Evolutionary conservation across 2,113 vertebrate species (phyloP).

Genomic region (Erythrocebus patas): DNA sequence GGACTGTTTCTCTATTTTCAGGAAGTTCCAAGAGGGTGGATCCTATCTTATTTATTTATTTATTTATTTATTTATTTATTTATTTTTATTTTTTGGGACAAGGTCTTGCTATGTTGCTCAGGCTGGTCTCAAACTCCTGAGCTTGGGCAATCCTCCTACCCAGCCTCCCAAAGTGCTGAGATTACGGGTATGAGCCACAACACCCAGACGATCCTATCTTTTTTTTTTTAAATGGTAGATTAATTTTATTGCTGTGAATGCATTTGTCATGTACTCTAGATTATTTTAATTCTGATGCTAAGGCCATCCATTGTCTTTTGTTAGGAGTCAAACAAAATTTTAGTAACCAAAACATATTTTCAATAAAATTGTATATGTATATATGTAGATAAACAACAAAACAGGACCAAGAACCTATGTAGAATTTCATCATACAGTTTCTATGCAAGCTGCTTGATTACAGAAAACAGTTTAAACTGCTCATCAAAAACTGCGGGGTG

Average conservation of each 20-base stretch:
- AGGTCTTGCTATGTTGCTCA: too few species aligned
- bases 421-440: not conserved
- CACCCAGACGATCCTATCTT: too few species aligned
- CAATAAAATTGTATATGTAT: not conserved
- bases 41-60: not conserved
- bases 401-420: not conserved
- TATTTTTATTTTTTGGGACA: too few species aligned
- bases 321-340: slow-evolving; percentile 70
- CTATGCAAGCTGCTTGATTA: not conserved
- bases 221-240: too few species aligned
- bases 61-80: too few species aligned
- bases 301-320: not conserved
- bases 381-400: not conserved
- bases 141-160: too few species aligned
- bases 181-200: too few species aligned
- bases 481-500: not conserved
- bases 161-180: too few species aligned
- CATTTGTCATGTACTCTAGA: not conserved
- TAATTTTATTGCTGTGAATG: not conserved
- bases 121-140: too few species aligned
- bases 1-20: not conserved
- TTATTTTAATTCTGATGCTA: not conserved
- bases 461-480: not conserved
- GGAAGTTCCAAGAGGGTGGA: not conserved
- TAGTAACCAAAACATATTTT: not conserved